Evolutionary conservation across 1,140 invertebrate species (phyloP).

Genomic region (Bicyclus anynana): DNA sequence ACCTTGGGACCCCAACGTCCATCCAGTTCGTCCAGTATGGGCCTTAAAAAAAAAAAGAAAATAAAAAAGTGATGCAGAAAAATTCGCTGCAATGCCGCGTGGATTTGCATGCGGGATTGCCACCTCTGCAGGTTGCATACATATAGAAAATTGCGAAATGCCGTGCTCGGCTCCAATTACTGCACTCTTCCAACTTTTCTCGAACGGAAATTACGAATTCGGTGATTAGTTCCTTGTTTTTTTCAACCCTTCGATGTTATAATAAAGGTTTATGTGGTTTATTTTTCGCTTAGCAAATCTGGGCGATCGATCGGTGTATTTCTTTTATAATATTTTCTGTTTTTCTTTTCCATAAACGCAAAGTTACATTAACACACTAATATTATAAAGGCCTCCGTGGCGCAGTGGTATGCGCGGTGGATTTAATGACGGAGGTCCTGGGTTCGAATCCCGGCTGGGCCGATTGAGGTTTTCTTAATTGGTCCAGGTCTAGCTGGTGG

Average conservation of each 20-base stretch:
- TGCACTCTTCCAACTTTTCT: slow-evolving; percentile 8
- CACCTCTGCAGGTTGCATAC: slow-evolving; percentile 15
- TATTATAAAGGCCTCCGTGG: too few species aligned
- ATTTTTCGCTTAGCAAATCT: neutral
- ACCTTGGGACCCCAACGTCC: too few species aligned
- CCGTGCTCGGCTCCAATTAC: slow-evolving; percentile 29
- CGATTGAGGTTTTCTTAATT: too few species aligned
- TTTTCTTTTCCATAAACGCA: too few species aligned
- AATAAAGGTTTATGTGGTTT: neutral
- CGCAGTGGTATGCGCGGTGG: too few species aligned
- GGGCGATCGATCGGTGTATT: too few species aligned
- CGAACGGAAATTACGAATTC: slow-evolving; percentile 17
- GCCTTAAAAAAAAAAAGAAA: neutral
- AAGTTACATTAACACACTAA: too few species aligned
- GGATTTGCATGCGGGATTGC: slow-evolving; percentile 29
- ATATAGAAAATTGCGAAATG: slow-evolving; percentile 27
- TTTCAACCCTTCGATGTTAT: neutral
- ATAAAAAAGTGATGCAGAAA: slow-evolving; percentile 10
- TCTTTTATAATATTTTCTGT: too few species aligned
- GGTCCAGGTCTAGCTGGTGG: too few species aligned
- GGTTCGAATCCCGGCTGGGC: too few species aligned
- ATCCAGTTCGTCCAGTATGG: too few species aligned
- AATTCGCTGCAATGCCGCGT: slow-evolving; percentile 14
- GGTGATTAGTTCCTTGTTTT: neutral
- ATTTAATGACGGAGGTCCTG: too few species aligned